Evolutionary conservation across 1,140 invertebrate species (phyloP), one percentile per base, ranked within the genome.

Genomic region (Neodiprion pinetum): DNA sequence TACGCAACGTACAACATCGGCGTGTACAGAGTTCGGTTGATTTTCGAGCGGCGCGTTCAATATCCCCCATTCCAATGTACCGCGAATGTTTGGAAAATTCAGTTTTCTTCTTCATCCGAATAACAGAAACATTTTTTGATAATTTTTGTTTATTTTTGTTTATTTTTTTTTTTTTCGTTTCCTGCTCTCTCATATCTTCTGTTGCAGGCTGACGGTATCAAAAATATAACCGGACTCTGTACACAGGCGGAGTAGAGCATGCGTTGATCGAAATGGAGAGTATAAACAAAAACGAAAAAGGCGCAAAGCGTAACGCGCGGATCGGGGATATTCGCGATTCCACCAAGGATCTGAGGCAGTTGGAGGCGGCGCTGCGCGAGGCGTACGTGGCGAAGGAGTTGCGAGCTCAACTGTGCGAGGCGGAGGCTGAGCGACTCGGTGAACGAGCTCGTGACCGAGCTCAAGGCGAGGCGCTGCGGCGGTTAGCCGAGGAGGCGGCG

Each of bases 381-480:
- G 86, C 85, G 12, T 87, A 87, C 53, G 53, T 76, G 0, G 67
- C 79, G 40, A 86, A 86, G 53, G 77, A 76, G 7, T 72, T 86
- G 49, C 50, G 78, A 40, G 80, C 78, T 2, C 85, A 87, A 67
- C 61, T 87, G 0, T 70, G 79, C 3, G 82, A 83, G 50, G 81
- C 75, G 53, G 68, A 80, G 49, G 75, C 81, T 0, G 72, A 79
- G n/a, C 72, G 71, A 23, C 66, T 80, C 73, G 72, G 76, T 10
- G 74, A 79, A 10, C 71, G 77, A 10, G 21, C 80, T 7, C 79
- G 76, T 23, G 76, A 79, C 9, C 53, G 53, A 14, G n/a, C n/a
- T 12, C 11, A 17, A 17, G n/a, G 9, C 78, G 78, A 70, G 72
- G 77, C 48, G 74, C 65, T 0, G 66, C 53, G 2, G 74, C 53